phyloP scores from a whole-genome alignment of 2,888 invertebrate genomes.

The Eilema depressum region DNA sequence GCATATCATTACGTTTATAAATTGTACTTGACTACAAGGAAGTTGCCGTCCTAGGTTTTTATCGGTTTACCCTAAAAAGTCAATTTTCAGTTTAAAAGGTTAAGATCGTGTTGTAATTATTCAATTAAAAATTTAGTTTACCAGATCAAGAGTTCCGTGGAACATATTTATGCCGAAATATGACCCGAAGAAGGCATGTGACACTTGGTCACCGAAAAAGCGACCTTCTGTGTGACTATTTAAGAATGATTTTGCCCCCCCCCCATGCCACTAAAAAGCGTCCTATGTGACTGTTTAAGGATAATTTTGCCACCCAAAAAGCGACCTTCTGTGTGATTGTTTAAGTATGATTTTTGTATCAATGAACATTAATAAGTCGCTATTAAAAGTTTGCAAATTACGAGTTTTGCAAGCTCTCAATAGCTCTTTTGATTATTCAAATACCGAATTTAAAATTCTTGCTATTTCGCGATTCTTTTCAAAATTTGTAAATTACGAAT shows the following conservation, averaged over 20 bases:
- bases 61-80: not conserved
- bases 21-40: not conserved
- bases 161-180: too few species aligned
- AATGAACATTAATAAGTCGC: not conserved
- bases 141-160: not conserved
- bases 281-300: too few species aligned
- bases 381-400: not conserved
- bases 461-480: too few species aligned
- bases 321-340: too few species aligned
- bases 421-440: not conserved
- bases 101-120: not conserved
- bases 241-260: not conserved
- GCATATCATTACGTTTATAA: slow-evolving; percentile 16
- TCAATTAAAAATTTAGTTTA: not conserved
- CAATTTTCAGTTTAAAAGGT: not conserved
- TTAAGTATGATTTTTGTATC: not conserved
- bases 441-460: not conserved
- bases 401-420: not conserved
- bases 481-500: too few species aligned
- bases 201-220: too few species aligned
- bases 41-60: slow-evolving; percentile 11
- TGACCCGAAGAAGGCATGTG: too few species aligned
- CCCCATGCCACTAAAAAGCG: too few species aligned
- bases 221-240: too few species aligned
- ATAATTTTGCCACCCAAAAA: too few species aligned